Evolutionary conservation across 2,113 vertebrate genomes (phyloP).

Genomic region (Herpetotheres cachinnans): DNA sequence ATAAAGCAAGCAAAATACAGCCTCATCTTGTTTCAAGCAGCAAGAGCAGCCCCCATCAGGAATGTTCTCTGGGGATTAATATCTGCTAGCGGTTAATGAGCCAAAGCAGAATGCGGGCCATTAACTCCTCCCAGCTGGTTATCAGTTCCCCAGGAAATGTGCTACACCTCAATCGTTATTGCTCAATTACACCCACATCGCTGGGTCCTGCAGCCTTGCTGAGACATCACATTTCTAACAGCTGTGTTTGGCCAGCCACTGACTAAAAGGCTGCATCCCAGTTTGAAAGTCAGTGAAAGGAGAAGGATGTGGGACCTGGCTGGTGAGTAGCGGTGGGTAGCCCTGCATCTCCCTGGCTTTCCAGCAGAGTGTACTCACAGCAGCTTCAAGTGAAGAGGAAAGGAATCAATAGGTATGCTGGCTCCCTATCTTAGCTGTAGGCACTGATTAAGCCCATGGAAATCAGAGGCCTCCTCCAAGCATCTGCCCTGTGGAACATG

Average conservation of each 20-base stretch:
- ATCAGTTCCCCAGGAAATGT: conserved; percentile 19
- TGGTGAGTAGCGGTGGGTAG: neutral
- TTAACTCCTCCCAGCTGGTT: conserved; percentile 48
- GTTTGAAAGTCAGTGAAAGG: neutral
- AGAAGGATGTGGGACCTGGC: neutral
- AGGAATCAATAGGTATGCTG: neutral
- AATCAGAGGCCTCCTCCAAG: neutral
- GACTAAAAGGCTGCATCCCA: neutral
- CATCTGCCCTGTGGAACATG: neutral
- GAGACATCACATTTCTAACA: conserved; percentile 6
- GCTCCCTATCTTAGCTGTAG: neutral
- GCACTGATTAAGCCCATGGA: neutral
- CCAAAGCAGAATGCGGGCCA: neutral
- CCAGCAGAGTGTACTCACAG: neutral
- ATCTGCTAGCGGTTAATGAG: conserved; percentile 47
- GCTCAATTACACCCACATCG: neutral
- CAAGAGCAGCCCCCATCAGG: neutral
- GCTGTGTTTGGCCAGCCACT: conserved; percentile 24
- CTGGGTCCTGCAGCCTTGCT: neutral
- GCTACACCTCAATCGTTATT: conserved; percentile 4
- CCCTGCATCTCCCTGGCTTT: neutral
- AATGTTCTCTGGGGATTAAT: conserved; percentile 34
- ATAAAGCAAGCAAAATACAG: neutral
- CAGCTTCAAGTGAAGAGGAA: neutral
- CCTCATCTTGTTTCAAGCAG: neutral